Evolutionary conservation across 2,888 invertebrate species (phyloP).

Genomic region (Pandemis heparana): DNA sequence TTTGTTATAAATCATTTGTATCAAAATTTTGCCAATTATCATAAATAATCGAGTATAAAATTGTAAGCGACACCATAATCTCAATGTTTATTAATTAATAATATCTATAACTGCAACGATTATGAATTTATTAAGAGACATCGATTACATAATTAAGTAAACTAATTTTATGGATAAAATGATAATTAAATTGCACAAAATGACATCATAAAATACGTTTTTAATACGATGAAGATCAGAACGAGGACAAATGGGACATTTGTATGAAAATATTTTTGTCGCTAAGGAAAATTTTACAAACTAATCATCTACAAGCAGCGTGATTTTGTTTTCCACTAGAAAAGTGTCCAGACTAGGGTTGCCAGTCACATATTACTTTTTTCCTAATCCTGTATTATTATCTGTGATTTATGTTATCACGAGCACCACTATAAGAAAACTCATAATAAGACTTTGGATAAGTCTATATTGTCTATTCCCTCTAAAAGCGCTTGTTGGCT

Average conservation of each 20-base stretch:
- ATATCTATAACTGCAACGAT: slow-evolving; percentile 18
- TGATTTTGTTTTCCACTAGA: neutral
- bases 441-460: no score
- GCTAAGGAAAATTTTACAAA: slow-evolving; percentile 18
- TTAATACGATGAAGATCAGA: slow-evolving; percentile 25
- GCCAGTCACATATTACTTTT: no score
- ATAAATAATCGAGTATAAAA: neutral
- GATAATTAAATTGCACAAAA: slow-evolving; percentile 23
- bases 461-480: no score
- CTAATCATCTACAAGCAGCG: slow-evolving; percentile 4
- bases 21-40: neutral
- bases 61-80: neutral
- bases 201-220: slow-evolving; percentile 15
- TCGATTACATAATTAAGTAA: slow-evolving; percentile 20
- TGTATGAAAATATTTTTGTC: slow-evolving; percentile 37
- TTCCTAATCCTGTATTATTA: no score
- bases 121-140: slow-evolving; percentile 5
- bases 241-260: slow-evolving; percentile 36
- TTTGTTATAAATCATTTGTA: neutral
- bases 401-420: no score
- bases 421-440: no score
- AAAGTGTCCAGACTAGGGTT: no score
- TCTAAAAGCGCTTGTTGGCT: no score
- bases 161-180: slow-evolving; percentile 10
- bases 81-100: slow-evolving; percentile 13